Evolutionary conservation across 2,113 vertebrate species (phyloP), one percentile per base, ranked within the genome.

Genomic region (Pseudopipra pipra): DNA sequence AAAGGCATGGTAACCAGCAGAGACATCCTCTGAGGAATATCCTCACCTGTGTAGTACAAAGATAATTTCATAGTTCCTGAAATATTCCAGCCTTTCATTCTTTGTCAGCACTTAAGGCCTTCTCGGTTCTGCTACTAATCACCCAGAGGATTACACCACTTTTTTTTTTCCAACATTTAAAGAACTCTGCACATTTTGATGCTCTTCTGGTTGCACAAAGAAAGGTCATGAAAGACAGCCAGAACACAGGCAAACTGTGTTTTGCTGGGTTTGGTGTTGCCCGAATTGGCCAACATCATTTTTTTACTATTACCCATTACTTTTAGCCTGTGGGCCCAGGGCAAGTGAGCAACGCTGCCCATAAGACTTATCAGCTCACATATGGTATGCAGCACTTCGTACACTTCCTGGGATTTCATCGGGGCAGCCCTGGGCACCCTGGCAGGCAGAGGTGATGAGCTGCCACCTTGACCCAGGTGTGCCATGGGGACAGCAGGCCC

Each of bases 1-100:
- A 92, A 88, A 93, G 61, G 49, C 87, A 85, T 23, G 41, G 68
- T 73, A 95, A 96, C 72, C 39, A 89, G 87, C 65, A 81, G 63
- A 91, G 55, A 22, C 81, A 74, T 77, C 59, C 85, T 84, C 85
- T 55, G 66, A 2, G 3, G 78, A 83, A 72, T 51, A 87, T 27
- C 47, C 61, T 86, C 71, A 35, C 43, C 63, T 56, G 23, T 8
- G 49, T 13, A 8, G 25, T 16, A 78, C 37, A 72, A 81, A 80
- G 75, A 66, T 30, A 84, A 85, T 37, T 82, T 86, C 55, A 47
- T 47, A 68, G 62, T 44, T 59, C 81, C 66, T 80, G 76, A 90
- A 88, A 79, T 87, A 91, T 56, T 88, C 27, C 59, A 88, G 54
- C 33, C 49, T 84, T 88, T 75, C 56, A 58, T 61, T 85, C 63